Base-by-base conservation (phyloP, 1,140 invertebrate species). In the Drosophila melanica region DNA sequence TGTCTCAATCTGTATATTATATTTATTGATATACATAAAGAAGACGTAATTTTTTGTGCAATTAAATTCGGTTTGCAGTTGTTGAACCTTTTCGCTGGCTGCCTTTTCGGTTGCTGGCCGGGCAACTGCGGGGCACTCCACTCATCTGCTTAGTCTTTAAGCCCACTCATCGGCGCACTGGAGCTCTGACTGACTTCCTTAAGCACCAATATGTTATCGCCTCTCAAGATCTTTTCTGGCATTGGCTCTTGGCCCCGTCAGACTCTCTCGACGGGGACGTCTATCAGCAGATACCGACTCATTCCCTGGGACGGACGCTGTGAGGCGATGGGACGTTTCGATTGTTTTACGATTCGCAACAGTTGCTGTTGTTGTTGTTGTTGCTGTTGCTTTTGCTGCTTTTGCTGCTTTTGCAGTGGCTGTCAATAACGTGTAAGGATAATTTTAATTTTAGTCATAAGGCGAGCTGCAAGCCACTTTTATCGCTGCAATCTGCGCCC, bases 401-500 rank as follows among this genome's bases (percentile, higher is more conserved):
- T n/a, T 3, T 30, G 48, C 33, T 74, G 62, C 12, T 37, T 54
- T 47, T 18, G 39, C 51, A 6, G 6, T 27, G 20, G 35, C 69
- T 79, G 77, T 79, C 77, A 79, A 72, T 79, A 75, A 68, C 41
- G 39, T 57, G 75, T 81, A 47, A 82, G 67, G 69, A 77, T 77
- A 75, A 77, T 77, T 75, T 77, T 70, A 75, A 75, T 74, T 74
- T 77, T 55, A 75, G 72, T 37, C 67, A 48, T 37, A 14, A 48
- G 60, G 33, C 30, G 33, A 50, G 41, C 66, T 64, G 42, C 41
- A 16, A 20, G 44, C n/a, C 66, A 62, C 44, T 76, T 86, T 81
- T 87, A 86, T 86, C 81, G 79, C 53, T 47, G 67, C 66, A 76
- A 86, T 85, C 81, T 71, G 23, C 27, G 53, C 67, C 57, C 54